A percentile compares a stretch with the other conserved stretches of the same genome.
phyloP scores from a whole-genome alignment of 2,888 invertebrate genomes.

The Apotomis turbidana region DNA sequence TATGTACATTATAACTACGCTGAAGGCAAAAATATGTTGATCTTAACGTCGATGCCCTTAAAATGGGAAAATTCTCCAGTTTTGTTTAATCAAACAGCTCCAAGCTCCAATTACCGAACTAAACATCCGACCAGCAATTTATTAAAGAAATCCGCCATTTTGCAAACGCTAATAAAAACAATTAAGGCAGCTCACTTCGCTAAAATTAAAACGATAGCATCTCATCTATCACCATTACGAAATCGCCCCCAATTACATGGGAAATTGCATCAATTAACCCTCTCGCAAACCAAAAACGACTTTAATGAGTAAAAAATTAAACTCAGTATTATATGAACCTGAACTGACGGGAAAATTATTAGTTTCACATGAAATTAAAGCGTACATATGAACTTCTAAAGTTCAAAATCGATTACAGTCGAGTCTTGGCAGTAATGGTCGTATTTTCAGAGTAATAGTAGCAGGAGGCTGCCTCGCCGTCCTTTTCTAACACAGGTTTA shows the following conservation, averaged over 20 bases:
- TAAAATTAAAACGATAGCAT: slow-evolving; percentile 56
- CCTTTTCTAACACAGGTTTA: slow-evolving; percentile 43
- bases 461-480: slow-evolving; percentile 52
- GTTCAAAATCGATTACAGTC: slow-evolving; percentile 28
- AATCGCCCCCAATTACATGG: slow-evolving; percentile 66
- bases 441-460: slow-evolving; percentile 58
- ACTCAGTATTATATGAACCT: not conserved
- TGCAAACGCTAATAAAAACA: slow-evolving; percentile 58
- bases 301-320: not conserved
- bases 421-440: slow-evolving; percentile 41
- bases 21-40: not conserved
- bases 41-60: not conserved
- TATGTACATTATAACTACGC: not conserved
- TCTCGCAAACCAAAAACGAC: not conserved
- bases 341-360: not conserved
- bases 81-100: not conserved
- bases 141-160: slow-evolving; percentile 42
- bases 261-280: slow-evolving; percentile 46
- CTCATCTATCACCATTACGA: slow-evolving; percentile 68
- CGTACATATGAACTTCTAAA: not conserved
- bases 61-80: not conserved
- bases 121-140: slow-evolving; percentile 11
- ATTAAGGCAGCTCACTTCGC: slow-evolving; percentile 50
- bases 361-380: not conserved
- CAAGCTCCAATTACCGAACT: slow-evolving; percentile 8